These are phyloP conservation scores for Melanotaenia boesemani DNA, from an alignment of 2,797 vertebrate genomes.

Conservation along the genomic window DNA sequence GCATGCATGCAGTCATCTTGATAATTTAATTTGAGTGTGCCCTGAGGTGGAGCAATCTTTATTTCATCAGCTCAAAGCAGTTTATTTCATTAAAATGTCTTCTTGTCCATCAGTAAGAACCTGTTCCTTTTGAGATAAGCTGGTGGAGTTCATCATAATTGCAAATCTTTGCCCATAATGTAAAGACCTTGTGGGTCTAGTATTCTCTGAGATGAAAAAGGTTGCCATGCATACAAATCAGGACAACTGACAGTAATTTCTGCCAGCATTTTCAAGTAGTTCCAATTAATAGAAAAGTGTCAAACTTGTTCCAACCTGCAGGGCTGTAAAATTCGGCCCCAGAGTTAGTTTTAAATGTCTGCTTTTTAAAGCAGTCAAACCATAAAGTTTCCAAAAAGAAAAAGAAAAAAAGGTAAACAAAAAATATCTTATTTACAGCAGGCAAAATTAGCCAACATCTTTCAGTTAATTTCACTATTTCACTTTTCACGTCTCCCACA, in stretches of 20 bases:
- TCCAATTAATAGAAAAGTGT: slow-evolving; percentile 60
- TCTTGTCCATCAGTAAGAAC: slow-evolving; percentile 78
- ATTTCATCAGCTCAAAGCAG: slow-evolving; percentile 82
- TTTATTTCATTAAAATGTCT: slow-evolving; percentile 83
- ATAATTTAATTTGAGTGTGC: slow-evolving; percentile 82
- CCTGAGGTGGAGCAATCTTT: slow-evolving; percentile 81
- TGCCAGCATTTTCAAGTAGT: slow-evolving; percentile 72
- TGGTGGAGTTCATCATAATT: slow-evolving; percentile 82
- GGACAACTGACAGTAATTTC: slow-evolving; percentile 78
- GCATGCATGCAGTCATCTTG: slow-evolving; percentile 74
- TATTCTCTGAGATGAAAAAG: slow-evolving; percentile 78
- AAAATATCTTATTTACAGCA: slow-evolving; percentile 17
- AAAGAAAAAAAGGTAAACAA: slow-evolving; percentile 2
- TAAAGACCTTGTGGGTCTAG: slow-evolving; percentile 80
- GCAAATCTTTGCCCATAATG: slow-evolving; percentile 82
- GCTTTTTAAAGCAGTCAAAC: slow-evolving; percentile 24
- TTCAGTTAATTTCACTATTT: slow-evolving; percentile 38
- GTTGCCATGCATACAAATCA: slow-evolving; percentile 79
- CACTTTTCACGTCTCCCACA: slow-evolving; percentile 25
- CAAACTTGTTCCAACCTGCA: slow-evolving; percentile 61
- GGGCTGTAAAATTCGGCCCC: slow-evolving; percentile 55
- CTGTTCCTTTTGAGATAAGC: slow-evolving; percentile 82
- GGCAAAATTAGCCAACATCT: slow-evolving; percentile 25
- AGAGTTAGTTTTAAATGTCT: slow-evolving; percentile 17
- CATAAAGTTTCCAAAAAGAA: slow-evolving; percentile 15